phyloP scores from a whole-genome alignment of 2,797 vertebrate genomes.

The Falco berigora region DNA sequence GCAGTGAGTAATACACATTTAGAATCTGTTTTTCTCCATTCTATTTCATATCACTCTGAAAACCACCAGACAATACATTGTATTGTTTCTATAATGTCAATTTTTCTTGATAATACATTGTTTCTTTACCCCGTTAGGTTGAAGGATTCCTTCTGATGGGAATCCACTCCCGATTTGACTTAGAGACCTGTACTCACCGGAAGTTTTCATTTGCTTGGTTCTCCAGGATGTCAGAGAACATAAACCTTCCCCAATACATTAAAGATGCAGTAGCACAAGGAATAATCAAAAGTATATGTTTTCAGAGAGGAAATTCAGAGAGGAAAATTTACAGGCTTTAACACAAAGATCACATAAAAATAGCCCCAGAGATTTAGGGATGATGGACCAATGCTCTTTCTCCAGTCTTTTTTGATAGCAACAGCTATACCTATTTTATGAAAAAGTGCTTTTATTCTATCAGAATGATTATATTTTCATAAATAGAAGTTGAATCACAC shows the following conservation, averaged over 20 bases:
- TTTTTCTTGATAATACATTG: background rate
- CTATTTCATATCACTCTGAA: background rate
- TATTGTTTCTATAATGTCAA: background rate
- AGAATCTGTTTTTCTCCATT: background rate
- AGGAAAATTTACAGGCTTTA: background rate
- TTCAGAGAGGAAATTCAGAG: background rate
- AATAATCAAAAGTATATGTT: background rate
- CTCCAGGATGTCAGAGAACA: background rate
- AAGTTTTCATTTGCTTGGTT: background rate
- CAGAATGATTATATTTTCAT: background rate
- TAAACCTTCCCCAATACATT: background rate
- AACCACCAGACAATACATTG: background rate
- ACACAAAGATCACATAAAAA: background rate
- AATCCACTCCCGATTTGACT: background rate
- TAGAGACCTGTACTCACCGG: background rate
- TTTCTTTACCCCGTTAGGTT: background rate
- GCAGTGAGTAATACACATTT: background rate
- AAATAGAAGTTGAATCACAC: background rate
- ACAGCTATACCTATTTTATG: background rate
- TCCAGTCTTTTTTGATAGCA: background rate
- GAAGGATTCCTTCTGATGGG: background rate
- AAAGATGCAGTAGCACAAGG: background rate
- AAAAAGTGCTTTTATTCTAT: background rate
- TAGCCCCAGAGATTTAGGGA: background rate
- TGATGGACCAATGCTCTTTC: background rate